Evolutionary conservation across 2,888 invertebrate species (phyloP).

Genomic region (Suillia variegata): DNA sequence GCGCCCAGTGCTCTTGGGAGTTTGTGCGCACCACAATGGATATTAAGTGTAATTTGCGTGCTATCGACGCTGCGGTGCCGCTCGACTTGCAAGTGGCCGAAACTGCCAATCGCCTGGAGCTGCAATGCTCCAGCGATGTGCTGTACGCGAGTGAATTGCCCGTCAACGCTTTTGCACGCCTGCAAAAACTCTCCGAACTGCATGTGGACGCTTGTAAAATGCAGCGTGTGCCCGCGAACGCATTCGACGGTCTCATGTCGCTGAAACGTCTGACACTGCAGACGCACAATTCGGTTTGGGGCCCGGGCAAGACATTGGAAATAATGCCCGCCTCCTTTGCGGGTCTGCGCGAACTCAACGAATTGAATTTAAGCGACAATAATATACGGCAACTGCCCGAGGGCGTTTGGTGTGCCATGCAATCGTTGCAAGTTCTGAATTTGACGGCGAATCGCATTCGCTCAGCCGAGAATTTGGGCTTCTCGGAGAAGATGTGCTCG

Average conservation of each 20-base stretch:
- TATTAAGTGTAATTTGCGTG: conserved; percentile 59
- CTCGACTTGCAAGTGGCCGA: conserved; percentile 66
- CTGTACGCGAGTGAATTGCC: conserved; percentile 78
- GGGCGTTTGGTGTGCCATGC: conserved; percentile 78
- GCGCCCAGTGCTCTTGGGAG: conserved; percentile 59
- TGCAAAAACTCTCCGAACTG: conserved; percentile 77
- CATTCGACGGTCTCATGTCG: conserved; percentile 80
- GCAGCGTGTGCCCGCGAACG: conserved; percentile 73
- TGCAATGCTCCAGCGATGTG: conserved; percentile 79
- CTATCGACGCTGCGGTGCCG: conserved; percentile 47
- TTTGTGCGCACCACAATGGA: conserved; percentile 60
- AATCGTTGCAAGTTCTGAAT: conserved; percentile 81
- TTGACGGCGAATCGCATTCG: conserved; percentile 83
- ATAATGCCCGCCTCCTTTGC: conserved; percentile 73
- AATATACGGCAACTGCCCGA: conserved; percentile 82
- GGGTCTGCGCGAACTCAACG: conserved; percentile 79
- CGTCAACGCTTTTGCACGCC: conserved; percentile 72
- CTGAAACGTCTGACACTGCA: conserved; percentile 79
- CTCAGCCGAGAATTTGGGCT: conserved; percentile 77
- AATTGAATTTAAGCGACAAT: conserved; percentile 81
- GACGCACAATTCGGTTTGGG: conserved; percentile 83
- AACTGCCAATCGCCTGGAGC: conserved; percentile 72
- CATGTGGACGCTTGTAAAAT: conserved; percentile 81
- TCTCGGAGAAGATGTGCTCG: conserved; percentile 62
- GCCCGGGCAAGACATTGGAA: conserved; percentile 75